Evolutionary conservation across 2,888 invertebrate genomes (phyloP).

Genomic region (Agrilus cyanescens): DNA sequence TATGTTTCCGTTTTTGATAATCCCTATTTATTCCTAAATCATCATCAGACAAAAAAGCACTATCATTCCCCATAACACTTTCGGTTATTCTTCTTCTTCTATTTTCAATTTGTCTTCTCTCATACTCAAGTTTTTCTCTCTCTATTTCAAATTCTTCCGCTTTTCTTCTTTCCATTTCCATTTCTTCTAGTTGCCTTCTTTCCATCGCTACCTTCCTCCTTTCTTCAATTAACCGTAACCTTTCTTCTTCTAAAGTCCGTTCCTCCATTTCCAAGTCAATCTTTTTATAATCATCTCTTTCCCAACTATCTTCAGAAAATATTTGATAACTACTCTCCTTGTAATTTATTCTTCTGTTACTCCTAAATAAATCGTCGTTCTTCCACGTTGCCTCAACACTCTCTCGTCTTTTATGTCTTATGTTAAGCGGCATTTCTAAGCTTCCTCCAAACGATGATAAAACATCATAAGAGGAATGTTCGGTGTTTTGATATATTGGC

Average conservation of each 20-base stretch:
- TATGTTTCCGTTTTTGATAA: no score
- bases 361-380: conserved; percentile 2
- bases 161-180: conserved; percentile 15
- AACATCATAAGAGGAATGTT: no score
- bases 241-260: conserved; percentile 13
- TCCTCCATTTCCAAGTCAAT: conserved; percentile 12
- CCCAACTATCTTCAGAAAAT: conserved; percentile 17
- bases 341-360: not conserved
- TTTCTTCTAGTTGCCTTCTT: conserved; percentile 9
- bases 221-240: conserved; percentile 17
- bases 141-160: conserved; percentile 10
- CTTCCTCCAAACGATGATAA: conserved; percentile 10
- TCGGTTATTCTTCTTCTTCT: no score
- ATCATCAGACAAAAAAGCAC: no score
- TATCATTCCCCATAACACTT: no score
- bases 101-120: not conserved
- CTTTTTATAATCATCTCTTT: conserved; percentile 15
- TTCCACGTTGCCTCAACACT: conserved; percentile 6
- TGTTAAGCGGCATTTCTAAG: conserved; percentile 22
- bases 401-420: conserved; percentile 5
- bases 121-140: conserved; percentile 3
- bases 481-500: no score
- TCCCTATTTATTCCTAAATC: no score
- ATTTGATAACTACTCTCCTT: conserved; percentile 6
- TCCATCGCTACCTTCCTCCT: conserved; percentile 16